Evolutionary conservation across 1,140 invertebrate species (phyloP).

Genomic region (Papilio polyxenes): DNA sequence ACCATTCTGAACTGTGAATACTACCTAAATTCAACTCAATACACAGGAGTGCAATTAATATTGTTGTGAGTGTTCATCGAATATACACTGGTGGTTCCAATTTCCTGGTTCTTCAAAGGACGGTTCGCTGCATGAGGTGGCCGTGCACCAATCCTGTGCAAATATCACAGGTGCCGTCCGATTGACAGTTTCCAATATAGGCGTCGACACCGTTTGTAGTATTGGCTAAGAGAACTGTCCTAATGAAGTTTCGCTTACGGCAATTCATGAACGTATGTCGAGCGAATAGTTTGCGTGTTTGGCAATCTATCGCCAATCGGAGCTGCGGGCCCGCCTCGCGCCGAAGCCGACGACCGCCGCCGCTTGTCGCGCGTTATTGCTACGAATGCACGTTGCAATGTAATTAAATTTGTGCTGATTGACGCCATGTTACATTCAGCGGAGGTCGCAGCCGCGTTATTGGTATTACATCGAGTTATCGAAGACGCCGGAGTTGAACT

Average conservation of each 20-base stretch:
- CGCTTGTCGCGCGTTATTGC: conserved; percentile 21
- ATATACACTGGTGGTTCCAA: background rate
- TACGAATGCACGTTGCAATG: conserved; percentile 21
- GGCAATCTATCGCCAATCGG: conserved; percentile 29
- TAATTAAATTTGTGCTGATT: conserved; percentile 38
- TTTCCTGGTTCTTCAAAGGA: conserved; percentile 4
- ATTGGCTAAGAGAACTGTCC: conserved; percentile 15
- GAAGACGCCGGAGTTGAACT: conserved; percentile 1
- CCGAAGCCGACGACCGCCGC: background rate
- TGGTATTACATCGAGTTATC: conserved; percentile 15
- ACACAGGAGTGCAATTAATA: background rate
- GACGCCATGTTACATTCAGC: conserved; percentile 35
- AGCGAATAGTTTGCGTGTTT: conserved; percentile 34
- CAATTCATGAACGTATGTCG: background rate
- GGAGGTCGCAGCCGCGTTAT: background rate
- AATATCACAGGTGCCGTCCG: background rate
- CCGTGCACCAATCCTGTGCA: background rate
- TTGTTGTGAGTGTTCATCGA: background rate
- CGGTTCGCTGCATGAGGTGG: background rate
- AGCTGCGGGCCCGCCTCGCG: conserved; percentile 2
- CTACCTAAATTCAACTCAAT: background rate
- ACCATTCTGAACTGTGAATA: background rate
- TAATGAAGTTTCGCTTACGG: conserved; percentile 29
- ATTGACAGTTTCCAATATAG: conserved; percentile 24
- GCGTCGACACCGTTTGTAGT: background rate